These are phyloP conservation scores for Chloroclystis v-ata DNA, from an alignment of 2,888 invertebrate species.

Conservation along the genomic window DNA sequence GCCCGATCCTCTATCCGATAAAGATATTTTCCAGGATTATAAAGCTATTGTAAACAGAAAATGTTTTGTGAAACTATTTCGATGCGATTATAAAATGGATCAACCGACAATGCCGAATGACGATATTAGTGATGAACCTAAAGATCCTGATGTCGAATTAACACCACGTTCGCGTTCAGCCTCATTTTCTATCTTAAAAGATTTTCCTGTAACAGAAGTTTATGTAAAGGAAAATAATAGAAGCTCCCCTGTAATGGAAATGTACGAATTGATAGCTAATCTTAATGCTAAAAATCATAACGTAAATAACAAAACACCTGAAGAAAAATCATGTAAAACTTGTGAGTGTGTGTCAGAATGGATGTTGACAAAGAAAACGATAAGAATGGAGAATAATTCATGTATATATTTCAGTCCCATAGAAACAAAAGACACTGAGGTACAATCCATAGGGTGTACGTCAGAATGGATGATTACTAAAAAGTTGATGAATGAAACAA, in stretches of 20 bases:
- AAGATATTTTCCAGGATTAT: conserved; percentile 7
- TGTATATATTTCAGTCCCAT: no score
- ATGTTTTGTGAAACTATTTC: conserved; percentile 45
- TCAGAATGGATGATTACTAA: conserved; percentile 1
- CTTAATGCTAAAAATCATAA: conserved; percentile 15
- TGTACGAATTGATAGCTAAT: conserved; percentile 39
- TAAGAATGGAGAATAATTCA: background rate
- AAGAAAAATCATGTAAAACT: background rate
- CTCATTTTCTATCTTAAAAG: conserved; percentile 18
- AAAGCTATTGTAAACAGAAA: conserved; percentile 15
- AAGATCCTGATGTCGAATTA: background rate
- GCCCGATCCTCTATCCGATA: background rate
- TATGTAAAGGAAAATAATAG: conserved; percentile 6
- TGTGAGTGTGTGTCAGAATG: conserved; percentile 8
- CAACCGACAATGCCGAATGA: conserved; percentile 8
- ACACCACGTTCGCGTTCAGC: conserved; percentile 8
- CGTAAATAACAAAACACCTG: background rate
- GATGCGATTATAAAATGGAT: conserved; percentile 38
- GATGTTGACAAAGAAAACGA: background rate
- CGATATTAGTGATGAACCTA: conserved; percentile 1
- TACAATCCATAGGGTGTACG: background rate
- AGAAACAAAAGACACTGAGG: no score
- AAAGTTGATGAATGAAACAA: background rate
- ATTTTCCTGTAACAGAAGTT: conserved; percentile 2
- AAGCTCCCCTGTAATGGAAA: conserved; percentile 51